phyloP scores from a whole-genome alignment of 2,888 invertebrate species.

The Neria commutata region DNA sequence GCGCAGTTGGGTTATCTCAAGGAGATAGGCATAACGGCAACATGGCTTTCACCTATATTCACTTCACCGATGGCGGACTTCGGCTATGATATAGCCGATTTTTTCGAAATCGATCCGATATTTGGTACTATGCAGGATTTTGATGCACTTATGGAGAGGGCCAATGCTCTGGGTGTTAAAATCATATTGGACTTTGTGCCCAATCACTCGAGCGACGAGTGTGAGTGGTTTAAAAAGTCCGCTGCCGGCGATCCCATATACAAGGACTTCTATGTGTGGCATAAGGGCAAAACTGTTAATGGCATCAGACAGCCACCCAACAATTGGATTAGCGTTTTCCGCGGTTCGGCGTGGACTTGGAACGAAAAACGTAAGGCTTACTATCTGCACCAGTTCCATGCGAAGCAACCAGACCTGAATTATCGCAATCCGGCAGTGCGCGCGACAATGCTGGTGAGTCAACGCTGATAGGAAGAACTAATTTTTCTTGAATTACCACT shows the following conservation, averaged over 20 bases:
- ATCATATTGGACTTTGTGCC: constrained; percentile 64
- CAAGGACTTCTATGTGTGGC: constrained; percentile 81
- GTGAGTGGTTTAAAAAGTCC: constrained; percentile 82
- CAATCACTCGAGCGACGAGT: constrained; percentile 74
- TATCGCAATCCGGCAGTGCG: constrained; percentile 64
- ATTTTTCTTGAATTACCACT: constrained; percentile 65
- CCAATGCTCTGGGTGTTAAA: constrained; percentile 63
- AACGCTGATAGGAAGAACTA: too few species aligned
- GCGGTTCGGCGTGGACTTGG: constrained; percentile 70
- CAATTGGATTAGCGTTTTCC: constrained; percentile 65
- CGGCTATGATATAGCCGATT: constrained; percentile 79
- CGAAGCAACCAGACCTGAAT: constrained; percentile 72
- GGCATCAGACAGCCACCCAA: constrained; percentile 60
- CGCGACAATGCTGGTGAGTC: constrained; percentile 64
- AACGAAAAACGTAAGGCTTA: constrained; percentile 65
- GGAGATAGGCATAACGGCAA: constrained; percentile 70
- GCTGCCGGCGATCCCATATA: constrained; percentile 67
- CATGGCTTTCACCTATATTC: constrained; percentile 79
- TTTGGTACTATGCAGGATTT: constrained; percentile 78
- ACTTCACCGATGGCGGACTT: constrained; percentile 78
- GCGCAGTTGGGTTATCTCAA: constrained; percentile 70
- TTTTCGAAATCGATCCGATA: constrained; percentile 69
- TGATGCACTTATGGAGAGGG: constrained; percentile 65
- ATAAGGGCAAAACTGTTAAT: constrained; percentile 55
- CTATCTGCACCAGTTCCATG: constrained; percentile 70